Conservation (phyloP, 2,888 invertebrate genomes). For the Drosophila algonquin region DNA sequence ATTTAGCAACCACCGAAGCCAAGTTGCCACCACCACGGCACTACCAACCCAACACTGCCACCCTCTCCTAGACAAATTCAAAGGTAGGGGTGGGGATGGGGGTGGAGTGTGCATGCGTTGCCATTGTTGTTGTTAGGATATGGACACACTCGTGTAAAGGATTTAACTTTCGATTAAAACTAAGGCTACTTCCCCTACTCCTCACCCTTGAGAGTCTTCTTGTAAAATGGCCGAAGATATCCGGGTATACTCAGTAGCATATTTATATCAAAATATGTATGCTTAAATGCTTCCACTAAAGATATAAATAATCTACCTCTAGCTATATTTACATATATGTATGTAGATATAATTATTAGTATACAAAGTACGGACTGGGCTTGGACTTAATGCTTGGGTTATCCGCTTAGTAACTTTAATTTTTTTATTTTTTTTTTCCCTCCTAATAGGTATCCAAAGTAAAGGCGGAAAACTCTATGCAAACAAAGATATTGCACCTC, state of each 20-base stretch:
- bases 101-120: constrained; percentile 60
- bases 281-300: background rate
- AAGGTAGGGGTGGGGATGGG: background rate
- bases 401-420: background rate
- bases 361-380: background rate
- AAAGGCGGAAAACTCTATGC: background rate
- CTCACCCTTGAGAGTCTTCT: constrained; percentile 47
- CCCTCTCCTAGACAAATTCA: constrained; percentile 50
- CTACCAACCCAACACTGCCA: constrained; percentile 45
- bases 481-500: constrained; percentile 2
- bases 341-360: background rate
- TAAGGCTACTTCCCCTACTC: constrained; percentile 6
- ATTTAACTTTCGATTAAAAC: constrained; percentile 56
- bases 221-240: constrained; percentile 57
- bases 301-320: background rate
- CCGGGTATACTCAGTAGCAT: too few relatives aligned
- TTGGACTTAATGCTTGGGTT: background rate
- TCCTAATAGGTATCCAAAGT: constrained; percentile 1
- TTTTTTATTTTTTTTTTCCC: background rate
- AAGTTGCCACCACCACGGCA: constrained; percentile 34
- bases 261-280: background rate
- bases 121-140: constrained; percentile 55
- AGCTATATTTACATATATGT: background rate
- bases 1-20: constrained; percentile 76
- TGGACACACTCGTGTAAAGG: constrained; percentile 60